Base-by-base conservation (phyloP, 2,888 invertebrate genomes). In the Byasa hedistus region DNA sequence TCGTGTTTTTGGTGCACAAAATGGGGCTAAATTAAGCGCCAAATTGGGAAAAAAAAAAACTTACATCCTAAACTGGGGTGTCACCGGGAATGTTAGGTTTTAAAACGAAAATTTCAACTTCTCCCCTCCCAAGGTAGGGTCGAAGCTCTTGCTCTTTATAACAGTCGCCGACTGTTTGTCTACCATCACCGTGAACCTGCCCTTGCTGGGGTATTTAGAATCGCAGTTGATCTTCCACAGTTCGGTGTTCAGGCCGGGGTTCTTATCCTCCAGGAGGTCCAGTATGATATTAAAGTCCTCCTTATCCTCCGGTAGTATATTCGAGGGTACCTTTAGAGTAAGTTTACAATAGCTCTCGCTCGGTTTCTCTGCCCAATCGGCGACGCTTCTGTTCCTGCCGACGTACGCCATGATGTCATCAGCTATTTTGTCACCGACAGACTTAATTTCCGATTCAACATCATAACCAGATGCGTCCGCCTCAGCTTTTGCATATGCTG, bases 211-310 rank as follows among this genome's bases (percentile, higher is more conserved):
- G n/a, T 84, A 83, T 0, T 73, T 71, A 0, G 78, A 69, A 3
- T 83, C 81, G 0, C 80, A 77, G 7, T 74, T 78, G 0, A 89
- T 73, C 59, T 83, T 78, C 90, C 90, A 90, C 2, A 87, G 48
- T 55, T 89, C 87, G 0, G 89, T 88, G 57, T 89, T 89, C 8
- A 91, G 68, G 0, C 87, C 89, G 0, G 89, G 88, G 51, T 90
- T 91, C 57, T 87, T 86, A 57, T 90, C 87, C 75, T 89, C 87
- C 0, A 91, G 71, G 1, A 90, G 67, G 70, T 89, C 87, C 22
- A 91, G 84, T 1, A 91, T 82, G 0, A 89, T 81, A 27, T 81
- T 84, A 61, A 91, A 72, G 62, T 89, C 89, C 0, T 89, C 85
- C 51, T 82, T 81, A n/a, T 78, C 80, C 0, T 88, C 85, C 0